Percentiles rank a stretch among this genome's conserved stretches.
Evolutionary conservation across 2,888 invertebrate species (phyloP).

Genomic region (Acanthosepion esculentum): DNA sequence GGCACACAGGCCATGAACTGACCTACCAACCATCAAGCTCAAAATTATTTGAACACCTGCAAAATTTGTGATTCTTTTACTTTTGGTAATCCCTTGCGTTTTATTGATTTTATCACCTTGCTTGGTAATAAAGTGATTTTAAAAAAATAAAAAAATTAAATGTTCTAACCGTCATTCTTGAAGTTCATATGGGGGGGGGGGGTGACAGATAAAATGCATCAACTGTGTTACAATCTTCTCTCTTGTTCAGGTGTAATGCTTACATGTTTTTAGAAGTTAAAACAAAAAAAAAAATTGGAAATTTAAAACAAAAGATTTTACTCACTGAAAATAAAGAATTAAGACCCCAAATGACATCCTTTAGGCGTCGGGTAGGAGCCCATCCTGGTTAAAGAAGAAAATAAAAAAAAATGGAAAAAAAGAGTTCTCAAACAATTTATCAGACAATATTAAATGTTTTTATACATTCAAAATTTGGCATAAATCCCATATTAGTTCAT

Average conservation of each 20-base stretch:
- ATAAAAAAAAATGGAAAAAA: neutral
- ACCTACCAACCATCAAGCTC: no score
- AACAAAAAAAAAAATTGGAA: neutral
- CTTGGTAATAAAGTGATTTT: no score
- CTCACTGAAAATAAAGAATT: conserved; percentile 92
- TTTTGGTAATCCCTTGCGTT: no score
- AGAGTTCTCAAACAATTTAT: neutral
- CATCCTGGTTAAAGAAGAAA: conserved; percentile 80
- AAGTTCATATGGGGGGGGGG: no score
- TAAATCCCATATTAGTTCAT: neutral
- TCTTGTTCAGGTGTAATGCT: neutral
- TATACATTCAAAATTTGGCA: neutral
- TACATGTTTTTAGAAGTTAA: neutral
- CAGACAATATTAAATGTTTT: neutral
- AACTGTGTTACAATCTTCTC: no score
- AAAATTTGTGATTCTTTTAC: no score
- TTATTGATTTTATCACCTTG: no score
- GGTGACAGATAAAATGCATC: no score
- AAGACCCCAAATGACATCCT: conserved; percentile 95
- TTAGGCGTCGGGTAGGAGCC: conserved; percentile 92
- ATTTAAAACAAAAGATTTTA: conserved; percentile 58
- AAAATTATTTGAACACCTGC: no score
- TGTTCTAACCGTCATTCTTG: no score
- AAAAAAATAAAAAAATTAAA: no score
- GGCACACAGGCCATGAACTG: no score